phyloP scores from a whole-genome alignment of 2,888 invertebrate species.

The Thymelicus acteon region DNA sequence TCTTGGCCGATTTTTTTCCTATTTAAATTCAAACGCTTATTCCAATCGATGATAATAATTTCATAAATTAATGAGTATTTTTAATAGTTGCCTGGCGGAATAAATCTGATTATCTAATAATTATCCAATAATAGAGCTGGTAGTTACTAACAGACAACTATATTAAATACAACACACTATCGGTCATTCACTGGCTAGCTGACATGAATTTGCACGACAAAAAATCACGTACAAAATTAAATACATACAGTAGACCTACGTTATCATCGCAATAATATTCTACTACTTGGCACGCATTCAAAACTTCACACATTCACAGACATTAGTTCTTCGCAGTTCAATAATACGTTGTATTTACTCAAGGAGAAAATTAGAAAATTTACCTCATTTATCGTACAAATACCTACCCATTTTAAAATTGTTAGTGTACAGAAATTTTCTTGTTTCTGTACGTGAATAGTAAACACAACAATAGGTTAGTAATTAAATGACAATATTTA shows the following conservation, averaged over 20 bases:
- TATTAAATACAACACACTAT: conserved; percentile 51
- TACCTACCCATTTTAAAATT: not conserved
- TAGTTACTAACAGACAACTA: conserved; percentile 38
- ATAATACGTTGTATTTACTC: conserved; percentile 17
- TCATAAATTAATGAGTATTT: too few species aligned
- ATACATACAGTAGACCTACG: conserved; percentile 36
- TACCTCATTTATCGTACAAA: not conserved
- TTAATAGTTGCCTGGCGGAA: too few species aligned
- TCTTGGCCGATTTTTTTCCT: too few species aligned
- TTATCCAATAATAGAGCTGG: conserved; percentile 35
- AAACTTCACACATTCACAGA: conserved; percentile 51
- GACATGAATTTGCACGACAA: conserved; percentile 47
- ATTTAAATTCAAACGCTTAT: too few species aligned
- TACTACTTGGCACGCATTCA: conserved; percentile 67
- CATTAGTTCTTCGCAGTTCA: conserved; percentile 16
- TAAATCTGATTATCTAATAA: conserved; percentile 11
- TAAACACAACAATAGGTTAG: too few species aligned
- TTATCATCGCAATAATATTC: conserved; percentile 53
- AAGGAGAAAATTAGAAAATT: conserved; percentile 7
- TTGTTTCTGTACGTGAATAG: too few species aligned
- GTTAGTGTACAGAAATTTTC: not conserved
- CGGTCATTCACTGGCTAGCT: conserved; percentile 63
- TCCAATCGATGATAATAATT: too few species aligned
- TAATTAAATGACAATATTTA: too few species aligned
- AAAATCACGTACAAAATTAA: conserved; percentile 50